Base-by-base conservation (phyloP, 1,140 invertebrate genomes). In the Meloidogyne chitwoodi region DNA sequence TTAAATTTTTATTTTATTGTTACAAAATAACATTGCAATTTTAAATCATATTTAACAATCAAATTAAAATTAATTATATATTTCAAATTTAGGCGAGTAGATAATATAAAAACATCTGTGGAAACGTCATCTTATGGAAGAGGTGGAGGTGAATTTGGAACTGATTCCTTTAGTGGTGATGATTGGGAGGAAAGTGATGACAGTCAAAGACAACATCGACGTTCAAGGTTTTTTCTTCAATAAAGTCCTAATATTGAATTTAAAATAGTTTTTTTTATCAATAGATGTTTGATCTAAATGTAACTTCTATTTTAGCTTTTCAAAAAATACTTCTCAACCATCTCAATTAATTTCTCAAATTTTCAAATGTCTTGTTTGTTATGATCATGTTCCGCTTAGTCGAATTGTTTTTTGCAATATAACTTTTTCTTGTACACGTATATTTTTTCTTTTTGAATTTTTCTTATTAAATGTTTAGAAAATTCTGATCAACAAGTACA, bases 361-460 rank as follows among this genome's bases (percentile, higher is more conserved):
- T 10, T 41, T 76, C 1, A 63, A 77, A 61, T 77, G 76, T 19
- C 64, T 73, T 19, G 76, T 77, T 19, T 77, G 76, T 31, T 77
- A 26, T 41, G 76, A 77, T 11, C 41, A 68, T 16, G 2, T 62
- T 27, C 22, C 74, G 14, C 1, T 56, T 0, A 48, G 2, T 12
- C 22, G 26, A 11, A 75, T 76, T n/a, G 34, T 76, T 29, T 72
- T 34, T 12, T 76, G 74, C 44, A 72, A 29, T 74, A 16, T 65
- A 26, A 10, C 62, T 26, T 16, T n/a, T 68, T 16, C 12, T 16
- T 14, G 1, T 26, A n/a, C 22, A 22, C 5, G n/a, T 27, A 22
- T 31, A n/a, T 10, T n/a, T 11, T 24, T 41, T 41, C 16, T 41
- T 41, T n/a, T 38, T 38, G 4, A 10, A 38, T 0, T 38, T 29